Evolutionary conservation across 2,113 vertebrate genomes (phyloP).

Genomic region (Erythrocebus patas): DNA sequence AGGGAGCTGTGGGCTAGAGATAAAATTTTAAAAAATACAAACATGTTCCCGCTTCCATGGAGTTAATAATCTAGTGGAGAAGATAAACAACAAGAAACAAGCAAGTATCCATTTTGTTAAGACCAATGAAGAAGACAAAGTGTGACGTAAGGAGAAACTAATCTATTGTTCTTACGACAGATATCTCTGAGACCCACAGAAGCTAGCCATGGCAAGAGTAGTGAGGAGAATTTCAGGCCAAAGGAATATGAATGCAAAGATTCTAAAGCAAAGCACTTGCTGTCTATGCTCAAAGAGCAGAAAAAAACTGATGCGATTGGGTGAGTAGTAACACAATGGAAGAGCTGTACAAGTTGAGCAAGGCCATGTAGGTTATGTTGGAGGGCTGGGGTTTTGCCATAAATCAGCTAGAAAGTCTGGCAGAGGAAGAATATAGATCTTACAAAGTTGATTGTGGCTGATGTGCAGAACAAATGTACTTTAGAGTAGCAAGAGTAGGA

Average conservation of each 20-base stretch:
- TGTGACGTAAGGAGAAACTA: background rate
- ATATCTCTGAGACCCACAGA: background rate
- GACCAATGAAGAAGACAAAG: background rate
- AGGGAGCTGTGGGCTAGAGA: background rate
- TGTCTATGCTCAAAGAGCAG: background rate
- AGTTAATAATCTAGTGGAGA: background rate
- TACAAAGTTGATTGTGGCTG: background rate
- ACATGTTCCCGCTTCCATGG: background rate
- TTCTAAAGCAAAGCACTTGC: background rate
- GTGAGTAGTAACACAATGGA: background rate
- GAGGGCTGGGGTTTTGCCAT: background rate
- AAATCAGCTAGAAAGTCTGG: background rate
- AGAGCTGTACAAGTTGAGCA: background rate
- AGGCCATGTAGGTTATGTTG: background rate
- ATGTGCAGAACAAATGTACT: background rate
- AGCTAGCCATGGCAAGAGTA: background rate
- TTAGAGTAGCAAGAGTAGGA: background rate
- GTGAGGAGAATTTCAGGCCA: background rate
- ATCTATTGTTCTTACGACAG: background rate
- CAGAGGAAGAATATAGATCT: background rate
- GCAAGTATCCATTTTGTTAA: background rate
- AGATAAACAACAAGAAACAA: background rate
- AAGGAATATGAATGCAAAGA: background rate
- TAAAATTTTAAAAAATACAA: background rate
- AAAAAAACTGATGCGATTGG: too few relatives aligned